Evolutionary conservation across 2,888 invertebrate species (phyloP).

Genomic region (Amblyteles armatorius): DNA sequence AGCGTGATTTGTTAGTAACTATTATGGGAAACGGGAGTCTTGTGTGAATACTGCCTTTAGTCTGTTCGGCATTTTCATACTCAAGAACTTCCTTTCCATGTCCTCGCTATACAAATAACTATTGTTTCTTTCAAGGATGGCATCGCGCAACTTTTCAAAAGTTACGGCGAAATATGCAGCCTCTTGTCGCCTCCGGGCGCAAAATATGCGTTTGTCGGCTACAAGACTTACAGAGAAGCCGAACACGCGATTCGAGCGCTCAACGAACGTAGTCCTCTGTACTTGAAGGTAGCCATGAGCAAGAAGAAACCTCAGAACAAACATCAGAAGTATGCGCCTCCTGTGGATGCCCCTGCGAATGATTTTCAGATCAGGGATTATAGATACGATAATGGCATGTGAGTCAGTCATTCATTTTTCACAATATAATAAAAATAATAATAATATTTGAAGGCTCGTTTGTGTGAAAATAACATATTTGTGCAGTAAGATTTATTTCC

Average conservation of each 20-base stretch:
- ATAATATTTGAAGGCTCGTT: too few relatives aligned
- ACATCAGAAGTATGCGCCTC: not conserved
- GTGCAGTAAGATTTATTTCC: too few relatives aligned
- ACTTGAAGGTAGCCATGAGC: slow-evolving; percentile 74
- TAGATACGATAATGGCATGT: slow-evolving; percentile 61
- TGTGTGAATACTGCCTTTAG: too few relatives aligned
- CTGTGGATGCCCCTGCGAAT: not conserved
- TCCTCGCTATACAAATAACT: too few relatives aligned
- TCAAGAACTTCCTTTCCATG: too few relatives aligned
- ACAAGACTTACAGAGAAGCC: slow-evolving; percentile 75
- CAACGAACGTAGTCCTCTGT: slow-evolving; percentile 74
- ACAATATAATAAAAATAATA: too few relatives aligned
- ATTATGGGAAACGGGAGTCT: too few relatives aligned
- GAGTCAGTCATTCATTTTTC: slow-evolving; percentile 33
- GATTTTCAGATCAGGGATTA: slow-evolving; percentile 52
- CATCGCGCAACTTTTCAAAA: slow-evolving; percentile 72
- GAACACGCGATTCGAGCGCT: slow-evolving; percentile 77
- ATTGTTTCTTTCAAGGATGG: slow-evolving; percentile 70
- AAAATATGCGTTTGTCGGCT: slow-evolving; percentile 77
- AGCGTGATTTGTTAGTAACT: too few relatives aligned
- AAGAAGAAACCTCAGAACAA: slow-evolving; percentile 58
- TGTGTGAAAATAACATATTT: too few relatives aligned
- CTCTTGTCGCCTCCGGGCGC: slow-evolving; percentile 65
- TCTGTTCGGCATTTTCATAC: too few relatives aligned
- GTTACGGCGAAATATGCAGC: slow-evolving; percentile 72